Conservation (phyloP, 1,140 invertebrate species). For the Magallana ariakensis region DNA sequence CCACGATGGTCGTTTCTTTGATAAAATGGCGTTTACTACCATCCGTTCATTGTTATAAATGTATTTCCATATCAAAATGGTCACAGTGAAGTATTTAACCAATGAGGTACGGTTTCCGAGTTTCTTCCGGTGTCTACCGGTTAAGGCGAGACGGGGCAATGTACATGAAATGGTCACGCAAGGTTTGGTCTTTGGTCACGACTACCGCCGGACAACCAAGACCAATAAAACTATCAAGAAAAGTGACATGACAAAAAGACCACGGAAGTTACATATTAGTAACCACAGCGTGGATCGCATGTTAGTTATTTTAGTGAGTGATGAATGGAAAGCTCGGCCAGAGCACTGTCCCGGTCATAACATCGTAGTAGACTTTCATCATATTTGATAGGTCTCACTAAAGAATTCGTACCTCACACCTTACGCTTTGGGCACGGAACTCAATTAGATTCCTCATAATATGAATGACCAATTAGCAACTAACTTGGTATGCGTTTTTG, state of each 20-base stretch:
- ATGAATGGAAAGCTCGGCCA: conserved; percentile 8
- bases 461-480: background rate
- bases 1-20: background rate
- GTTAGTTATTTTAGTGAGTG: background rate
- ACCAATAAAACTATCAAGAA: background rate
- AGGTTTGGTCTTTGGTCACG: background rate
- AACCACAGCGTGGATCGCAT: background rate
- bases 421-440: background rate
- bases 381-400: background rate
- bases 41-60: background rate
- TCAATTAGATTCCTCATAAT: background rate
- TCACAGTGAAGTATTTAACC: conserved; percentile 5
- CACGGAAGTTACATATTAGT: background rate
- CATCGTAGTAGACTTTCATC: background rate
- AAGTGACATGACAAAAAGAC: background rate
- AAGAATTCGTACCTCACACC: background rate
- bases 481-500: background rate
- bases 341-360: background rate
- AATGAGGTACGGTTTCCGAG: background rate
- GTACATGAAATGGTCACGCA: background rate
- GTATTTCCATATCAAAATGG: background rate
- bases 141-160: background rate
- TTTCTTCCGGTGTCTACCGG: conserved; percentile 6
- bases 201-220: background rate
- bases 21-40: background rate